Percentiles rank a stretch among this genome's conserved stretches.
These are phyloP conservation scores for Metalampra italica DNA, from an alignment of 2,888 invertebrate genomes.

Conservation along the genomic window DNA sequence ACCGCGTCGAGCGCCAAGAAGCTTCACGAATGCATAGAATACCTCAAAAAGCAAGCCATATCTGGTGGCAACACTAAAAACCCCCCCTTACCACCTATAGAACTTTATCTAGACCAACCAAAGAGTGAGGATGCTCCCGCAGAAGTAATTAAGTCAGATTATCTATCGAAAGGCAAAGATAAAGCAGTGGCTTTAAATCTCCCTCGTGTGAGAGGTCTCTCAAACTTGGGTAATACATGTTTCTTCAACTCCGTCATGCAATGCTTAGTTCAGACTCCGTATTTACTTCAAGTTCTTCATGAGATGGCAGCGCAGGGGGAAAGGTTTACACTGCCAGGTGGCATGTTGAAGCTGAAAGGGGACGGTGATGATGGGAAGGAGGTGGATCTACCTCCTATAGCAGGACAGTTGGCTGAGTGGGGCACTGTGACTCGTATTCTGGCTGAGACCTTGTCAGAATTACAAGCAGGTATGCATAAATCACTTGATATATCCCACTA, in stretches of 20 bases:
- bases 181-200: constrained; percentile 50
- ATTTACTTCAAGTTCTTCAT: constrained; percentile 83
- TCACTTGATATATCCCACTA: background rate
- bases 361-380: constrained; percentile 67
- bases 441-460: constrained; percentile 83
- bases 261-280: constrained; percentile 92
- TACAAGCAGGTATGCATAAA: constrained; percentile 74
- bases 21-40: constrained; percentile 86
- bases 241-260: constrained; percentile 98
- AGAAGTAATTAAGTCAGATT: constrained; percentile 31
- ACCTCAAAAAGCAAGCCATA: constrained; percentile 80
- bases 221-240: constrained; percentile 97
- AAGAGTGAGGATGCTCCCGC: constrained; percentile 43
- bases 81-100: constrained; percentile 26
- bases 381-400: constrained; percentile 80
- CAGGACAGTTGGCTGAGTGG: constrained; percentile 83
- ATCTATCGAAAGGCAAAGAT: constrained; percentile 47
- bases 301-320: constrained; percentile 84
- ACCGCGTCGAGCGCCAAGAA: constrained; percentile 80
- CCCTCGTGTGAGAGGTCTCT: constrained; percentile 86
- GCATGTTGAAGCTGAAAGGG: constrained; percentile 75
- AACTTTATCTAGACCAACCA: constrained; percentile 31
- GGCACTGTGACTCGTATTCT: constrained; percentile 82
- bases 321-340: constrained; percentile 85
- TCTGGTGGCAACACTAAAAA: constrained; percentile 39